Conservation (phyloP, 2,113 vertebrate genomes). For the Labeo rohita region DNA sequence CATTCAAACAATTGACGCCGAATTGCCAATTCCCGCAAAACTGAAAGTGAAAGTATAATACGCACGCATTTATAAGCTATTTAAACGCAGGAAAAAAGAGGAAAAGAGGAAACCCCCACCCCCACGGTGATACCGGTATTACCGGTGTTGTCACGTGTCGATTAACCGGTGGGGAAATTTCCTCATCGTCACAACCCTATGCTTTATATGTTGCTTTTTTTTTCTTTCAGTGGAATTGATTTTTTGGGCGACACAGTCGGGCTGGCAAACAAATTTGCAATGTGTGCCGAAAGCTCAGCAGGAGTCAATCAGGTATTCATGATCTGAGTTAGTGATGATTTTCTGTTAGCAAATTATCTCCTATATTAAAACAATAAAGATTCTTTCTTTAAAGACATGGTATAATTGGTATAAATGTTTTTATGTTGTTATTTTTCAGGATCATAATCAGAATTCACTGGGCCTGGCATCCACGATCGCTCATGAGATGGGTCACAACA, state of each 20-base stretch:
- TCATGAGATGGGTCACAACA: slow-evolving; percentile 94
- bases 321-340: background rate
- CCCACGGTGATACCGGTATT: too few relatives aligned
- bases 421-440: slow-evolving; percentile 69
- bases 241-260: slow-evolving; percentile 84
- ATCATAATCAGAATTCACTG: slow-evolving; percentile 76
- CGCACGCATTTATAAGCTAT: too few relatives aligned
- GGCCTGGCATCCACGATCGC: slow-evolving; percentile 87
- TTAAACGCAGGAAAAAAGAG: too few relatives aligned
- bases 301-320: slow-evolving; percentile 86
- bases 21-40: too few relatives aligned
- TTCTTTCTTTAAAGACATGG: background rate
- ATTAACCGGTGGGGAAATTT: too few relatives aligned
- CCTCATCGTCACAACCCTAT: too few relatives aligned
- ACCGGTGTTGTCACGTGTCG: too few relatives aligned
- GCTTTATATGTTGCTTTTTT: slow-evolving; percentile 2
- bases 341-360: background rate
- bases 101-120: too few relatives aligned
- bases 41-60: too few relatives aligned
- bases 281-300: slow-evolving; percentile 81
- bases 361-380: background rate
- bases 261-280: slow-evolving; percentile 83
- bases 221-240: slow-evolving; percentile 74
- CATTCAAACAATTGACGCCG: too few relatives aligned
- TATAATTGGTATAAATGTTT: background rate